Evolutionary conservation across 1,140 invertebrate species (phyloP), one percentile per base, ranked within the genome.

Genomic region (Leptinotarsa undecemlineata): DNA sequence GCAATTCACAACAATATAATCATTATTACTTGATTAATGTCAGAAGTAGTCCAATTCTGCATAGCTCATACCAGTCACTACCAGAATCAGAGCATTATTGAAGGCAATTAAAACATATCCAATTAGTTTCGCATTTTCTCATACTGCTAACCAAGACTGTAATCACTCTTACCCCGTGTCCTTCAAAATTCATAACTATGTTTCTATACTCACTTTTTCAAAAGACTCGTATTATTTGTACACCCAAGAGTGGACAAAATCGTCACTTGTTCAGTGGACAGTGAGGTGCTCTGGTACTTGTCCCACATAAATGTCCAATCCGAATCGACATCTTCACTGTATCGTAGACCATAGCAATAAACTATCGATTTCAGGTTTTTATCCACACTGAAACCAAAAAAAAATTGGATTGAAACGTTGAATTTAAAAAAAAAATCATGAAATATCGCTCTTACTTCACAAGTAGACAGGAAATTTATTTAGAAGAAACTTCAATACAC

Each of bases 221-320:
- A 84, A 71, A 80, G 74, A 4, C 51, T 68, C n/a, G 83, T 74
- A 71, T 88, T 81, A 26, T 83, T 84, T 0, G 90, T 88, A 74
- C 91, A 92, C 4, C 89, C 89, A 14, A 91, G 86, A 0, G 87
- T 85, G 71, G 80, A 84, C 20, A 91, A 81, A 82, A 92, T 87
- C 2, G 88, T 86, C 1, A 88, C 78, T 80, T 88, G 86, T 77
- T 91, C 89, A 48, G 85, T 86, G 6, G 87, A 84, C 13, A 90
- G 80, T 6, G 86, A 85, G 77, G 87, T 85, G 6, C 74, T 74
- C n/a, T 83, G 76, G 79, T 87, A 89, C 68, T 86, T 84, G 3
- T 85, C 76, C 84, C 87, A 90, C 70, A 90, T 83, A 26, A 79
- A 84, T 17, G 88, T 77, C 77, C 87, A 90, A 67, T 90, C 86